Evolutionary conservation across 1,140 invertebrate species (phyloP), one percentile per base, ranked within the genome.

Genomic region (Magallana ariakensis): DNA sequence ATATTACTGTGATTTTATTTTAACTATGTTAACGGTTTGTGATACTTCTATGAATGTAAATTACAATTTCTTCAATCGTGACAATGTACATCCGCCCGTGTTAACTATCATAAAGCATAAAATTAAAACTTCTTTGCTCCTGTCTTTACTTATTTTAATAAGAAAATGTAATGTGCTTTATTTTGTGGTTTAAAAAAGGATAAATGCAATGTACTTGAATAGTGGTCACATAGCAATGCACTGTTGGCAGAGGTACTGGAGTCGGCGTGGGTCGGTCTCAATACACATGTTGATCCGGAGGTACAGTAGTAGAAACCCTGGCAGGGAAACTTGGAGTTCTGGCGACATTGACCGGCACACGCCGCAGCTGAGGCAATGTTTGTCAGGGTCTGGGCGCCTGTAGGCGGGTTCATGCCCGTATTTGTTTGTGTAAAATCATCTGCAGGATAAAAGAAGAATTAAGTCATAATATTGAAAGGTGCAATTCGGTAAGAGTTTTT

Each of bases 241-340:
- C 58, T 80, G 66, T 62, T 33, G 16, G 56, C 4, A 22, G 55
- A 75, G 3, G 22, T 3, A 57, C 60, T 15, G n/a, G 54, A 56
- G n/a, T 85, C 84, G 70, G 55, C 53, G 19, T 85, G 84, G 11
- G 66, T 53, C n/a, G 15, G 46, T 13, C 84, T 85, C 8, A 85
- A 53, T 22, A 80, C 55, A 80, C 84, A 85, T 16, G 55, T 33
- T 15, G 62, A 80, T n/a, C 60, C 26, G 10, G 84, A 53, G n/a
- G 46, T 16, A 56, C 84, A 85, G 70, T 80, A 85, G 22, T 85
- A 62, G 22, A 85, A 80, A n/a, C 84, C 60, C 56, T 85, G 46
- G 26, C 84, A 85, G 5, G 53, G 13, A 16, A 85, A 80, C 22
- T 85, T 85, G n/a, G 22, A 11, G 16, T 80, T 26, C 33, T 54